Conservation (phyloP, 2,797 vertebrate genomes). For the Enteromius argenteus region DNA sequence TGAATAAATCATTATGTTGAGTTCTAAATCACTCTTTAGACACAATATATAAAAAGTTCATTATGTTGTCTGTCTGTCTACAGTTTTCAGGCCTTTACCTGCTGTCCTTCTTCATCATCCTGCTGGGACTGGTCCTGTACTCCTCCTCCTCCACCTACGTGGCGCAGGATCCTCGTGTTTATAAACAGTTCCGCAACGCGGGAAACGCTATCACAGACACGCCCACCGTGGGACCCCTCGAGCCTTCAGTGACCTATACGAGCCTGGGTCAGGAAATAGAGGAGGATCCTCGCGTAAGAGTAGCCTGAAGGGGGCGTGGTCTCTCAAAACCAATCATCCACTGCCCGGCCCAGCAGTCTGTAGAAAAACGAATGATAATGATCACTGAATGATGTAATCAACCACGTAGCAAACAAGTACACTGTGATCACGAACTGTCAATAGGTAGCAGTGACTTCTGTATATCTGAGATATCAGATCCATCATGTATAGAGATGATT, state of each 20-base stretch:
- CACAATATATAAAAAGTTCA: not conserved
- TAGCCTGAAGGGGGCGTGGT: conserved; percentile 77
- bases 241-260: conserved; percentile 93
- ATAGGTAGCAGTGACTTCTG: conserved; percentile 66
- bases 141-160: conserved; percentile 90
- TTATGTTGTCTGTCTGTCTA: conserved; percentile 16
- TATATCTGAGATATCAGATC: conserved; percentile 59
- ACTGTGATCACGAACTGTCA: conserved; percentile 74
- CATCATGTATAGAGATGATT: conserved; percentile 62
- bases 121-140: conserved; percentile 90
- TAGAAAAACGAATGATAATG: conserved; percentile 55
- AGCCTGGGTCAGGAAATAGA: conserved; percentile 88
- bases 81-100: conserved; percentile 96
- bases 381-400: conserved; percentile 61
- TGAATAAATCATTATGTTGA: not conserved
- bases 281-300: conserved; percentile 86
- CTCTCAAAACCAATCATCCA: conserved; percentile 49
- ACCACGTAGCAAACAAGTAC: conserved; percentile 66
- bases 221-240: conserved; percentile 78
- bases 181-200: conserved; percentile 94
- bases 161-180: conserved; percentile 92
- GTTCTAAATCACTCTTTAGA: not conserved
- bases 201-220: conserved; percentile 81
- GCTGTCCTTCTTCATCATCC: conserved; percentile 90
- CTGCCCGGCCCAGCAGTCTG: conserved; percentile 46